Conservation (phyloP, 2,888 invertebrate species). For the Coremacera marginata region DNA sequence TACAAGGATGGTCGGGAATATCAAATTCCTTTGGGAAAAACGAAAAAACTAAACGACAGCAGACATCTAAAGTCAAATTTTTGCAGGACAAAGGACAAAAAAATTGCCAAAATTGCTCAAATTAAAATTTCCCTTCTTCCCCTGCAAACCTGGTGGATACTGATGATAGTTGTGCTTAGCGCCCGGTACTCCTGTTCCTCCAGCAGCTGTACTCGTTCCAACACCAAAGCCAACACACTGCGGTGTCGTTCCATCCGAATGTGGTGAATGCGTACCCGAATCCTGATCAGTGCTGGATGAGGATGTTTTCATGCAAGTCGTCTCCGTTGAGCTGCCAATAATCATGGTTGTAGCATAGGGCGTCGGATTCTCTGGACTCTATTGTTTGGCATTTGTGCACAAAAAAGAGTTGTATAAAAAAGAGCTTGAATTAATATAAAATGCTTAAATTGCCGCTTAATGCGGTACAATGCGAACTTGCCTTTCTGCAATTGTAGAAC, state of each 20-base stretch:
- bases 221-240: constrained; percentile 53
- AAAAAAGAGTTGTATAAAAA: constrained; percentile 24
- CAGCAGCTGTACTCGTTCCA: constrained; percentile 34
- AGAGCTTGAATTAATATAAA: constrained; percentile 39
- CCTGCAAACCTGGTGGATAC: constrained; percentile 64
- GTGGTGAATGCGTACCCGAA: constrained; percentile 69
- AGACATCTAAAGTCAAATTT: not conserved
- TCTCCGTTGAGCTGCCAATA: constrained; percentile 70
- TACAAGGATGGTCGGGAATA: not conserved
- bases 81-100: constrained; percentile 5
- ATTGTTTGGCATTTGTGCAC: constrained; percentile 7
- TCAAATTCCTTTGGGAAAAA: constrained; percentile 11
- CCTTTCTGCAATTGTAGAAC: constrained; percentile 78
- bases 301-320: constrained; percentile 67
- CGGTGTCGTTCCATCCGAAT: constrained; percentile 64
- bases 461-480: constrained; percentile 44
- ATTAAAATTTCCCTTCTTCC: constrained; percentile 13
- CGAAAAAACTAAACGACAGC: not conserved
- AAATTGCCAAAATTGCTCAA: not conserved
- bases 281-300: constrained; percentile 68
- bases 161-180: constrained; percentile 65
- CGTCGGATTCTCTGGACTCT: constrained; percentile 75
- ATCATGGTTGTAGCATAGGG: constrained; percentile 84
- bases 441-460: not conserved
- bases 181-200: constrained; percentile 47